phyloP scores from a whole-genome alignment of 2,113 vertebrate species.

The Fukomys damarensis region DNA sequence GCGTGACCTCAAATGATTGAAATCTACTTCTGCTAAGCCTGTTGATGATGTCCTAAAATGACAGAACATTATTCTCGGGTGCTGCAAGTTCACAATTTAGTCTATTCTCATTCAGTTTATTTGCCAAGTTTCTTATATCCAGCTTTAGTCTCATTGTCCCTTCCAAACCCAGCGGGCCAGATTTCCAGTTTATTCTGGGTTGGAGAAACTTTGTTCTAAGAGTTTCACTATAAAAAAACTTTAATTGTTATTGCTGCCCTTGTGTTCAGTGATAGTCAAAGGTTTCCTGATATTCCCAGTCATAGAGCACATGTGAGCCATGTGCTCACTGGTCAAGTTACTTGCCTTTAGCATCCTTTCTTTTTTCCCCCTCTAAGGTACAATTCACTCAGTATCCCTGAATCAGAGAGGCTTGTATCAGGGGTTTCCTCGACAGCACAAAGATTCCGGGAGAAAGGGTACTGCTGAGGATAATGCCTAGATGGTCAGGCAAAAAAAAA shows the following conservation, averaged over 20 bases:
- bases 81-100: not conserved
- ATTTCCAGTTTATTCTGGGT: not conserved
- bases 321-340: not conserved
- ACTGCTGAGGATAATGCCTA: not conserved
- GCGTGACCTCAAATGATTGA: not conserved
- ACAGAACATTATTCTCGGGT: not conserved
- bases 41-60: not conserved
- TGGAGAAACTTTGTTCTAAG: not conserved
- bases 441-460: not conserved
- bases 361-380: not conserved
- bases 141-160: not conserved
- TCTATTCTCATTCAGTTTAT: not conserved
- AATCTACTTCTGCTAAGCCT: not conserved
- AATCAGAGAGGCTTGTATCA: not conserved
- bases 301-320: not conserved
- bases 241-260: not conserved
- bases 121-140: not conserved
- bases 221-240: not conserved
- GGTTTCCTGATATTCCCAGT: not conserved
- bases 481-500: not conserved
- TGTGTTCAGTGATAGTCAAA: not conserved
- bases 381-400: not conserved
- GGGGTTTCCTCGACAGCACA: not conserved
- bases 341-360: not conserved
- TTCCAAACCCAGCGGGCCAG: not conserved